phyloP scores from a whole-genome alignment of 30 jellyfish, hydroid and myxozoan species.

The Pseudorhiza aurosa region DNA sequence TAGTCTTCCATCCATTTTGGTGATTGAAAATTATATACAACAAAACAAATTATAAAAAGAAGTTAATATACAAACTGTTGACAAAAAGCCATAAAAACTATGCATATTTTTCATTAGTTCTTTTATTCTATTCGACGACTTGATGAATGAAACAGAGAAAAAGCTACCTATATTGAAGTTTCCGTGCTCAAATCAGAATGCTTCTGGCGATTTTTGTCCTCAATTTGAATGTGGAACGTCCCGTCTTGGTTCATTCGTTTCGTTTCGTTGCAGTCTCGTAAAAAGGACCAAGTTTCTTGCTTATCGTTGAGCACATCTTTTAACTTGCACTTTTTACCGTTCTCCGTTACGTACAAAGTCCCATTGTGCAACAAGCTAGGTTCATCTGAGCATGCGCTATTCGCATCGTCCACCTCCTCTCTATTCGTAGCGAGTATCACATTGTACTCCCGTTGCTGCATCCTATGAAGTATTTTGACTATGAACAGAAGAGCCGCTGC shows the following conservation, averaged over 20 bases:
- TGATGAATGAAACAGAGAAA: not conserved
- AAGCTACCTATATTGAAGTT: not conserved
- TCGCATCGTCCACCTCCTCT: not conserved
- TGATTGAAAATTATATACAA: no score
- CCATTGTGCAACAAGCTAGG: not conserved
- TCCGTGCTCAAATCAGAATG: not conserved
- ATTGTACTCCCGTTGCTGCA: not conserved
- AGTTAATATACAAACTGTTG: no score
- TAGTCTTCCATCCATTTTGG: no score
- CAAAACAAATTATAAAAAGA: no score
- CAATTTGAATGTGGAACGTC: not conserved
- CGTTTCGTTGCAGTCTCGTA: not conserved
- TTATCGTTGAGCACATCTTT: not conserved
- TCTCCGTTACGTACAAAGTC: not conserved
- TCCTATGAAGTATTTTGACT: conserved; percentile 14
- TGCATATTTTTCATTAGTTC: no score
- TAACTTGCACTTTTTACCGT: not conserved
- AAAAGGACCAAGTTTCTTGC: not conserved
- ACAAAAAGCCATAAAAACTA: no score
- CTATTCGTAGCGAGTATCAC: not conserved
- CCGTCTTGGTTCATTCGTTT: not conserved
- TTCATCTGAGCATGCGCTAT: not conserved
- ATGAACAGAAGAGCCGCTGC: conserved; percentile 38
- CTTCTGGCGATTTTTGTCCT: not conserved
- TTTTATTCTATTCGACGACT: no score